Percentiles rank a stretch among this genome's conserved stretches.
These are phyloP conservation scores for Drosophila arawakana DNA, from an alignment of 1,140 invertebrate species.

Conservation along the genomic window DNA sequence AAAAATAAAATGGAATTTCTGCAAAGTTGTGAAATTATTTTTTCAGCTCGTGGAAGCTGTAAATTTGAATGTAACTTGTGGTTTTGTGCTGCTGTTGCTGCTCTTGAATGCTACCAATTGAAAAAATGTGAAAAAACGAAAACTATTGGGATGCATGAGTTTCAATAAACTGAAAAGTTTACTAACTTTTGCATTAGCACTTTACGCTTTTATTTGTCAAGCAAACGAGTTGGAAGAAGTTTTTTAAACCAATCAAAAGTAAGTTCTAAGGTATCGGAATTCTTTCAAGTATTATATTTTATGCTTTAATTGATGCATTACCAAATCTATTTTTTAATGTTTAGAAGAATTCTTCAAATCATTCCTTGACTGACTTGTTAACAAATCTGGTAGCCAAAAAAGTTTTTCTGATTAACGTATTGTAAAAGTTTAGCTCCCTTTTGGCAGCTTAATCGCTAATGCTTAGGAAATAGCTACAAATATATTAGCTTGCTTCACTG, in stretches of 20 bases:
- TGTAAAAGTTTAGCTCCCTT: background rate
- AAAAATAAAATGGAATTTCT: background rate
- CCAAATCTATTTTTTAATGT: too few relatives aligned
- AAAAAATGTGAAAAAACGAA: background rate
- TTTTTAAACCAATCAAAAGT: background rate
- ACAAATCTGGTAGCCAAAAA: slow-evolving; percentile 4
- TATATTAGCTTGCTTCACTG: slow-evolving; percentile 11
- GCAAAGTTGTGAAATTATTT: slow-evolving; percentile 25
- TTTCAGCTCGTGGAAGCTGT: slow-evolving; percentile 13
- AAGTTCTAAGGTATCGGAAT: background rate
- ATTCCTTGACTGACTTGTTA: background rate
- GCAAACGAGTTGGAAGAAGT: background rate
- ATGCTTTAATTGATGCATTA: too few relatives aligned
- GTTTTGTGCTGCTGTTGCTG: slow-evolving; percentile 6
- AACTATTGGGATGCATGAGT: slow-evolving; percentile 13
- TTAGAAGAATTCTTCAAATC: too few relatives aligned
- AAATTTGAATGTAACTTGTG: slow-evolving; percentile 35
- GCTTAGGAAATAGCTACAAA: slow-evolving; percentile 23
- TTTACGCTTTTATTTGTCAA: background rate
- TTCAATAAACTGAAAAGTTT: slow-evolving; percentile 40
- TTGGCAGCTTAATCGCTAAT: slow-evolving; percentile 9
- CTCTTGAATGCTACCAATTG: slow-evolving; percentile 19
- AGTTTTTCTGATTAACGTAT: slow-evolving; percentile 24
- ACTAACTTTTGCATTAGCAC: slow-evolving; percentile 6
- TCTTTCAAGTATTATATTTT: too few relatives aligned